Conservation (phyloP, 35 echinoderm and acorn worm species). For the Strongylocentrotus purpuratus region DNA sequence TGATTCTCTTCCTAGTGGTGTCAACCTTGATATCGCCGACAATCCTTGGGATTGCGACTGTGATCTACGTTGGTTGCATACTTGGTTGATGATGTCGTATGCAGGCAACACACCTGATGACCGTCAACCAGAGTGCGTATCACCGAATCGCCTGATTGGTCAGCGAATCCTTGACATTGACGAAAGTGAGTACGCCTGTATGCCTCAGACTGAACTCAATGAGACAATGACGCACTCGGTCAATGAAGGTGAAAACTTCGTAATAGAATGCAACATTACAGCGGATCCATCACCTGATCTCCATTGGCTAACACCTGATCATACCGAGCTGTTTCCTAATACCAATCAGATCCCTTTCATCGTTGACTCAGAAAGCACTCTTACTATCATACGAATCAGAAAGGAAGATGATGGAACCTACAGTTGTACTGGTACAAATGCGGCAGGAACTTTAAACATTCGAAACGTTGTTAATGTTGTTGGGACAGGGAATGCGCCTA, state of each 20-base stretch:
- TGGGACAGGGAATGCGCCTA: background rate
- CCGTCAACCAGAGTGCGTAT: background rate
- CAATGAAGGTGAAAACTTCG: background rate
- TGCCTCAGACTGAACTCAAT: background rate
- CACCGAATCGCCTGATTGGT: background rate
- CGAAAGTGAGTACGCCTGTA: background rate
- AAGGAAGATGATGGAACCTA: conserved; percentile 22
- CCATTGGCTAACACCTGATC: conserved; percentile 27
- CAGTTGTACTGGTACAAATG: conserved; percentile 8
- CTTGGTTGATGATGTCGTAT: background rate
- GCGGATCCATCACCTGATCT: conserved; percentile 14
- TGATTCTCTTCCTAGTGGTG: background rate
- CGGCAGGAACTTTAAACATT: background rate
- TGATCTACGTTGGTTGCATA: background rate
- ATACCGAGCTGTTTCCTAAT: background rate
- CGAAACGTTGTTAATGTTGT: background rate
- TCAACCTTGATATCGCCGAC: background rate
- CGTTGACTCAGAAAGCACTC: background rate
- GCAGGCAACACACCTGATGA: background rate
- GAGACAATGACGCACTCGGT: background rate
- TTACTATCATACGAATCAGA: conserved; percentile 20
- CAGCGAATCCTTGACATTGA: background rate
- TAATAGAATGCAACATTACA: background rate
- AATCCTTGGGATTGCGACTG: conserved; percentile 44
- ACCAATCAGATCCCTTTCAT: background rate